Percentiles rank a stretch among this genome's conserved stretches.
Evolutionary conservation across 1,140 invertebrate species (phyloP).

Genomic region (Cherax quadricarinatus): DNA sequence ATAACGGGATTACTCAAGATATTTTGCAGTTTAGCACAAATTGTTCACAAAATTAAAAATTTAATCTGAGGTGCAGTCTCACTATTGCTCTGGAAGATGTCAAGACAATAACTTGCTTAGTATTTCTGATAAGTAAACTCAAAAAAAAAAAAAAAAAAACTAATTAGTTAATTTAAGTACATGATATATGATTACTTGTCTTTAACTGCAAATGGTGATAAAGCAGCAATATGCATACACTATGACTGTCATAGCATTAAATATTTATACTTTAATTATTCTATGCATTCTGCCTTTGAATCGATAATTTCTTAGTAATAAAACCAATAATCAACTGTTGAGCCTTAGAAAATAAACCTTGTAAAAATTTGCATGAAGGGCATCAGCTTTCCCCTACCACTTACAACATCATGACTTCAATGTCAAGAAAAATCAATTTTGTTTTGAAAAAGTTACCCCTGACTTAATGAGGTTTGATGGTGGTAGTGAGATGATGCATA

Average conservation of each 20-base stretch:
- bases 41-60: background rate
- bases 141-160: background rate
- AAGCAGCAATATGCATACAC: background rate
- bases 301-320: background rate
- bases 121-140: background rate
- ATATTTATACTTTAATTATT: background rate
- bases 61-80: background rate
- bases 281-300: background rate
- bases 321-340: background rate
- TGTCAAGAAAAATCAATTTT: background rate
- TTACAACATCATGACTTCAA: conserved; percentile 4
- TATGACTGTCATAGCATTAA: background rate
- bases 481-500: conserved; percentile 22
- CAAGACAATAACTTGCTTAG: background rate
- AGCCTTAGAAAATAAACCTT: conserved; percentile 17
- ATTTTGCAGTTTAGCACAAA: background rate
- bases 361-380: background rate
- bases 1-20: background rate
- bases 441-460: background rate
- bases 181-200: conserved; percentile 2
- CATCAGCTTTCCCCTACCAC: background rate
- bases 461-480: conserved; percentile 20
- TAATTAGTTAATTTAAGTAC: background rate
- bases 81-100: background rate
- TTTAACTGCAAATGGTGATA: background rate